These are phyloP conservation scores for Metellina segmentata DNA, from an alignment of 2,888 invertebrate genomes.

Conservation along the genomic window DNA sequence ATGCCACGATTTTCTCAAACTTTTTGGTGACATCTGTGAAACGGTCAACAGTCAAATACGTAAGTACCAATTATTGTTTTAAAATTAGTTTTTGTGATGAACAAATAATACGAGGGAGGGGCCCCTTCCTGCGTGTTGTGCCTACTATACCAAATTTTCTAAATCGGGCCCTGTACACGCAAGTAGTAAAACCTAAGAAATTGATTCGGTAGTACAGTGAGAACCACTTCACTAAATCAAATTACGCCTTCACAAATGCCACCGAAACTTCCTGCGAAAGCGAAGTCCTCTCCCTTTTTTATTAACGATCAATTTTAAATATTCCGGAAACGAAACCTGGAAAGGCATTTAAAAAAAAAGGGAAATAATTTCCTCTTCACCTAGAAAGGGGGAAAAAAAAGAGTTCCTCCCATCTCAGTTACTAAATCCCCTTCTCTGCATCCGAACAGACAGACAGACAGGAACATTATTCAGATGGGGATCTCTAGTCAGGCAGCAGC, in stretches of 20 bases:
- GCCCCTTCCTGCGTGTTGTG: too few species aligned
- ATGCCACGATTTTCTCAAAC: too few species aligned
- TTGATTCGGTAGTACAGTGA: too few species aligned
- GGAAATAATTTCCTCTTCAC: neutral
- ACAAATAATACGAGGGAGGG: too few species aligned
- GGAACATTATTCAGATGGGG: neutral
- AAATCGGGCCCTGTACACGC: too few species aligned
- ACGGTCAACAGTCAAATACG: too few species aligned
- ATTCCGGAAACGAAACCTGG: slow-evolving; percentile 21
- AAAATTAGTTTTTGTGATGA: too few species aligned
- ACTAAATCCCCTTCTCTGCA: neutral
- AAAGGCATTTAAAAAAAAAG: neutral
- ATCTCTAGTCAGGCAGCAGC: slow-evolving; percentile 15
- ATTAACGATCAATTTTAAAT: neutral
- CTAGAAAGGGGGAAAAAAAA: neutral
- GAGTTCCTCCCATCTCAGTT: neutral
- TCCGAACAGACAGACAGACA: neutral
- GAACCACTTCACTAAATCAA: too few species aligned
- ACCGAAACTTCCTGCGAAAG: neutral
- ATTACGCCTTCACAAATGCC: neutral
- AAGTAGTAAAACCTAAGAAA: too few species aligned
- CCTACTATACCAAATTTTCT: too few species aligned
- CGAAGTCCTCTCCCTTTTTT: neutral
- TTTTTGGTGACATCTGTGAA: too few species aligned
- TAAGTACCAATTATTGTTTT: too few species aligned